A percentile compares a stretch with the other conserved stretches of the same genome.
Evolutionary conservation across 2,888 invertebrate species (phyloP).

Genomic region (Rugalucina vietnamica): DNA sequence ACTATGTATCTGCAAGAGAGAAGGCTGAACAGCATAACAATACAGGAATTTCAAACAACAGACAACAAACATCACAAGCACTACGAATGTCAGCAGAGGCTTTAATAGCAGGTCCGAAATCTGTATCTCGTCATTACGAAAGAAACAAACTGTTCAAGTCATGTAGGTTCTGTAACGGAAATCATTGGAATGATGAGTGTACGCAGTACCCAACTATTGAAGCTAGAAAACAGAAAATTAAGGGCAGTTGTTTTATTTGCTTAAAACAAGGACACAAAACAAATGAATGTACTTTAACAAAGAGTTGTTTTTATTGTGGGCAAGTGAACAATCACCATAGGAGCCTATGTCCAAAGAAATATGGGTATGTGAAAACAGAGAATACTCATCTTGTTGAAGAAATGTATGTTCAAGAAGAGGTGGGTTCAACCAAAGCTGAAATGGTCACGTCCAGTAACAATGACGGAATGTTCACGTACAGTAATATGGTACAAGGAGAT

Average conservation of each 20-base stretch:
- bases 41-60: background rate
- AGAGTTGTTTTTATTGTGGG: constrained; percentile 37
- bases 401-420: background rate
- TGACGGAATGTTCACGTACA: no score
- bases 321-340: constrained; percentile 30
- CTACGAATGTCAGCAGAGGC: background rate
- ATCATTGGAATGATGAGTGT: constrained; percentile 38
- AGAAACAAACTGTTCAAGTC: background rate
- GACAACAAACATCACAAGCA: background rate
- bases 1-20: background rate
- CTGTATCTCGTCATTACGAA: background rate
- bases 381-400: background rate
- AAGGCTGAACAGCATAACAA: background rate
- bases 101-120: background rate
- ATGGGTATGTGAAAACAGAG: background rate
- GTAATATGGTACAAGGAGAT: no score
- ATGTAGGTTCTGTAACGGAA: constrained; percentile 28
- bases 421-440: no score
- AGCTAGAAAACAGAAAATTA: constrained; percentile 32
- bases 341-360: constrained; percentile 32
- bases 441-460: no score
- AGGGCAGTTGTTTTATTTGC: constrained; percentile 28
- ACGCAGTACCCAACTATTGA: constrained; percentile 16
- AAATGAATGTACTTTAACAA: constrained; percentile 18
- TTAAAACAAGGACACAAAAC: constrained; percentile 38